Evolutionary conservation across 2,888 invertebrate genomes (phyloP).

Genomic region (Agriopis marginaria): DNA sequence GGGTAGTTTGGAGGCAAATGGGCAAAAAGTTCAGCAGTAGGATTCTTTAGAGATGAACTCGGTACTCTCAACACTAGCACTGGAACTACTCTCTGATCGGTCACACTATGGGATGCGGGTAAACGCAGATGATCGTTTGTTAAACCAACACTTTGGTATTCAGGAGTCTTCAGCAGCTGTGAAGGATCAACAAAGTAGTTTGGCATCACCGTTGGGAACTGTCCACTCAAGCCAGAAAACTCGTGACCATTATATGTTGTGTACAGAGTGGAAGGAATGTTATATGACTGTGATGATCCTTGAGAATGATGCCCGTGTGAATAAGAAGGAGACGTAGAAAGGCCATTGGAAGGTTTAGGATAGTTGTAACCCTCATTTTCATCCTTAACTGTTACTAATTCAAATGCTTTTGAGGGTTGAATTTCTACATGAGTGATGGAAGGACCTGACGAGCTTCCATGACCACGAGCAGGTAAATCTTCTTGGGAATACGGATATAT

Average conservation of each 20-base stretch:
- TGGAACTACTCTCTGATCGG: conserved; percentile 81
- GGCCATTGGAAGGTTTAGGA: conserved; percentile 65
- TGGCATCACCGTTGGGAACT: conserved; percentile 80
- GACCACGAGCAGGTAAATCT: conserved; percentile 80
- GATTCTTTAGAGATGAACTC: conserved; percentile 84
- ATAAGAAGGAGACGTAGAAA: conserved; percentile 60
- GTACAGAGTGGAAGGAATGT: conserved; percentile 70
- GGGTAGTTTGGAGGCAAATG: conserved; percentile 86
- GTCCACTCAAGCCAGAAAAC: conserved; percentile 75
- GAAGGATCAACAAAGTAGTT: conserved; percentile 79
- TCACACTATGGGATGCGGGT: conserved; percentile 62
- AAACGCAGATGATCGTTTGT: conserved; percentile 78
- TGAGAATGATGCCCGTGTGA: conserved; percentile 43
- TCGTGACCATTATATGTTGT: conserved; percentile 81
- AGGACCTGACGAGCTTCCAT: conserved; percentile 47
- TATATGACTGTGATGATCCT: conserved; percentile 34
- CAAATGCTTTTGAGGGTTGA: conserved; percentile 86
- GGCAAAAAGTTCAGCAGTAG: conserved; percentile 83
- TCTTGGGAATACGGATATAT: conserved; percentile 90
- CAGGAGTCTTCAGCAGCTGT: conserved; percentile 76
- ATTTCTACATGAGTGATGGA: conserved; percentile 81
- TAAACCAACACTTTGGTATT: conserved; percentile 82
- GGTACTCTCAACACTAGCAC: conserved; percentile 86
- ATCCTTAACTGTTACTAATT: conserved; percentile 73
- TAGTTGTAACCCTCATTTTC: conserved; percentile 69